Base-by-base conservation (phyloP, 2,797 vertebrate species). In the Crypturellus tataupa region DNA sequence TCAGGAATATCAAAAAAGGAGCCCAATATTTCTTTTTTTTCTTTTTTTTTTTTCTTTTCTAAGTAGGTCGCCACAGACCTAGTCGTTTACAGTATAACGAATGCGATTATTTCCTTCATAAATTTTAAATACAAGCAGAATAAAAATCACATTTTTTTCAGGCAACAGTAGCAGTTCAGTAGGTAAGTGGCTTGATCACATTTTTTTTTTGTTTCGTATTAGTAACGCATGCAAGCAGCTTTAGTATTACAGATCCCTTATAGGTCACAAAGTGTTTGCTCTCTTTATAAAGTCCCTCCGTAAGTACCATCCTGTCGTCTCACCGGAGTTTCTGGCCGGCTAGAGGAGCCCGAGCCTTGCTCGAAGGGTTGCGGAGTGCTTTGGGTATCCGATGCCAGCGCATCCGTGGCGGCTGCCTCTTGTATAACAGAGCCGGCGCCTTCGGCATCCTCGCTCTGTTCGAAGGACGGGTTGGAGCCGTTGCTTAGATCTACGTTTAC, bases 201-300 rank as follows among this genome's bases (percentile, higher is more conserved):
- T 97, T 97, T 77, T 96, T 88, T 97, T 96, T 77, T 96, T 88
- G 92, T 97, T 98, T 96, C 91, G 97, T 97, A 98, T 98, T 98
- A 98, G 97, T 98, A 98, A 98, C 58, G 98, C 99, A 99, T 99
- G 99, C 99, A 99, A 99, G 98, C 98, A 97, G 97, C 98, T 97
- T 96, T 97, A 97, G 97, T 89, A 95, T 95, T 97, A 97, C 84
- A 96, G 94, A 96, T 96, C 97, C 97, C 97, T 96, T 91, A 72
- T 72, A 75, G 70, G 92, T 90, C 60, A 94, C 46, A 73, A 94
- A 92, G 84, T 25, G 65, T 82, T 88, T 87, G 92, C 89, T 81
- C 90, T 96, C 94, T 90, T 90, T 97, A 98, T 98, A 98, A 97
- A 95, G 98, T 97, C 96, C 98, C 98, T 39, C 97, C 90, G 2